Percentiles rank a stretch among this genome's conserved stretches.
Conservation (phyloP, 2,888 invertebrate species). For the Macrosiphum euphorbiae region DNA sequence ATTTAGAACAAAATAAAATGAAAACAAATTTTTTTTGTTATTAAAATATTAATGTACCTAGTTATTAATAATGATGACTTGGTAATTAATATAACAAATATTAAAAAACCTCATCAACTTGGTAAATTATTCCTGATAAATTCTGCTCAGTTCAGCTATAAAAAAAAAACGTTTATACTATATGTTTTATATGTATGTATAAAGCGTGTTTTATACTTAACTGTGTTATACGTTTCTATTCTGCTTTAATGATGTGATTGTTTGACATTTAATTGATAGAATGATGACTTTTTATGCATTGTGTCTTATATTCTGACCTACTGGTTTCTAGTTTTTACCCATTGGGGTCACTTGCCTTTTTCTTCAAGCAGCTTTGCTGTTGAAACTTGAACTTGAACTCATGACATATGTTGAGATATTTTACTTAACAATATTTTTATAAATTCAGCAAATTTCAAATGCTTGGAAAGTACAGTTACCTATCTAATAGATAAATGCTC, state of each 20-base stretch:
- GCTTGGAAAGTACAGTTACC: not conserved
- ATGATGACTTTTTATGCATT: not conserved
- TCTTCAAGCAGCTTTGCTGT: not conserved
- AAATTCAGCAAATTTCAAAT: not conserved
- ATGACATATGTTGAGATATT: not conserved
- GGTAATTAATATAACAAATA: too few relatives aligned
- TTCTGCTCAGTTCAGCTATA: too few relatives aligned
- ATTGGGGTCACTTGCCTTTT: not conserved
- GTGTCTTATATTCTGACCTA: not conserved
- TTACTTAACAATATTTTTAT: not conserved
- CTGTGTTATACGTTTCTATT: too few relatives aligned
- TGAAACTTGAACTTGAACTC: not conserved
- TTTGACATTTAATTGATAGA: not conserved
- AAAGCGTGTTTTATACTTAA: too few relatives aligned
- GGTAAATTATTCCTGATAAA: not conserved
- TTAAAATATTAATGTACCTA: too few relatives aligned
- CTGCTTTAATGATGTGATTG: not conserved
- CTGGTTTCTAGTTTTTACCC: not conserved
- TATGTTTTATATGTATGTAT: too few relatives aligned
- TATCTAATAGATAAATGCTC: not conserved
- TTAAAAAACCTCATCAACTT: too few relatives aligned
- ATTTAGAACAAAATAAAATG: too few relatives aligned
- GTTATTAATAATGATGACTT: too few relatives aligned
- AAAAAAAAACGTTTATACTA: too few relatives aligned
- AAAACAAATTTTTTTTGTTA: too few relatives aligned